Base-by-base conservation (phyloP, 2,888 invertebrate genomes). In the Sminthurides aquaticus region DNA sequence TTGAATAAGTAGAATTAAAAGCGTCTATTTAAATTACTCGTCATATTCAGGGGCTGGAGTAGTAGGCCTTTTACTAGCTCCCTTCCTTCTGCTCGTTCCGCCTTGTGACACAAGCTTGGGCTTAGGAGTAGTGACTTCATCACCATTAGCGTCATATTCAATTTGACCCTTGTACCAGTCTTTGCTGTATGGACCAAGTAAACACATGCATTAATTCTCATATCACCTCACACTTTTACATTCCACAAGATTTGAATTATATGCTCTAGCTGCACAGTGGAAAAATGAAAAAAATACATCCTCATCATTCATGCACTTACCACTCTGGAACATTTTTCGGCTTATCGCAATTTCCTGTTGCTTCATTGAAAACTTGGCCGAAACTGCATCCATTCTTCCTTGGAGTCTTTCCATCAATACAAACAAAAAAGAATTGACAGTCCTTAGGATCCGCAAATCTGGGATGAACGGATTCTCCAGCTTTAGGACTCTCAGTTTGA, bases 121-220 rank as follows among this genome's bases (percentile, higher is more conserved):
- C 81, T 49, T 89, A 86, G 1, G 91, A 90, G 80, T 90, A 85
- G 73, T 73, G 2, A 57, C 28, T 43, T 70, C 65, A 57, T 74
- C 74, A 0, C 87, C 87, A 65, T 91, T 78, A 77, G 91, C 86
- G 49, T 86, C 87, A 69, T 90, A 91, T 8, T 89, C 90, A 75
- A 91, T 79, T 71, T 88, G 86, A 52, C 85, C 91, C 78, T 91
- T 90, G 81, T 92, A 92, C 91, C 91, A 92, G 76, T 91, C 91
- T 73, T 86, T 87, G 79, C 91, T 91, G 79, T 22, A 54, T 60
- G 60, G 48, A 49, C n/a, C n/a, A n/a, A 60, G 52, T 55, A 67
- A 66, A 63, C 62, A 26, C 62, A 62, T n/a, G n/a, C n/a, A n/a
- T n/a, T n/a, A n/a, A n/a, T 66, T 60, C 57, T 20, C 28, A 43